phyloP scores from a whole-genome alignment of 1,140 invertebrate species.

The Littorina saxatilis region DNA sequence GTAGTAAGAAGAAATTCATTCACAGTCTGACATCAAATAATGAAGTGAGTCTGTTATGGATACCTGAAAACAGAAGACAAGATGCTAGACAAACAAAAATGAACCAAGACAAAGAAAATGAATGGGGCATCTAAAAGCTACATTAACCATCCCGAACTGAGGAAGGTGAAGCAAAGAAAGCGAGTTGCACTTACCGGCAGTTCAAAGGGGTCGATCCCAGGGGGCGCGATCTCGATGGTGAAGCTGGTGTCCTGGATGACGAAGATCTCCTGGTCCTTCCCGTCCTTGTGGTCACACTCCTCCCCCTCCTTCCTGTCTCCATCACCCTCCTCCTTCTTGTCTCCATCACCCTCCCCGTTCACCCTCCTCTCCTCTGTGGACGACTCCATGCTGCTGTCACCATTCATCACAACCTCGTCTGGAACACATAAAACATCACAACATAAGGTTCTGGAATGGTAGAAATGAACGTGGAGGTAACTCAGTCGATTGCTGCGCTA shows the following conservation, averaged over 20 bases:
- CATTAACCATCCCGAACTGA: too few species aligned
- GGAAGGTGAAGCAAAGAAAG: too few species aligned
- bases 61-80: too few species aligned
- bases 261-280: conserved; percentile 79
- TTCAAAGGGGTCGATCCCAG: conserved; percentile 89
- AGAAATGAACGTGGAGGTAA: too few species aligned
- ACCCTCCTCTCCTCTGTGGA: background rate
- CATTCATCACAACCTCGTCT: conserved; percentile 27
- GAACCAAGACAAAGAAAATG: too few species aligned
- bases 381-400: background rate
- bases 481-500: too few species aligned
- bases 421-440: background rate
- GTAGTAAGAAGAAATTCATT: too few species aligned
- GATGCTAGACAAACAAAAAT: too few species aligned
- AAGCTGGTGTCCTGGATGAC: conserved; percentile 96
- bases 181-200: too few species aligned
- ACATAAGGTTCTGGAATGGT: too few species aligned
- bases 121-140: too few species aligned
- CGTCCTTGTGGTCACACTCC: conserved; percentile 40
- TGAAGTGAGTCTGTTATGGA: too few species aligned
- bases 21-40: background rate
- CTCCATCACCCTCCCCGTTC: background rate
- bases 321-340: background rate
- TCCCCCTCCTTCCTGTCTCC: conserved; percentile 47
- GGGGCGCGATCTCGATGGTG: conserved; percentile 92